Base-by-base conservation (phyloP, 2,888 invertebrate genomes). In the Bembecia ichneumoniformis region DNA sequence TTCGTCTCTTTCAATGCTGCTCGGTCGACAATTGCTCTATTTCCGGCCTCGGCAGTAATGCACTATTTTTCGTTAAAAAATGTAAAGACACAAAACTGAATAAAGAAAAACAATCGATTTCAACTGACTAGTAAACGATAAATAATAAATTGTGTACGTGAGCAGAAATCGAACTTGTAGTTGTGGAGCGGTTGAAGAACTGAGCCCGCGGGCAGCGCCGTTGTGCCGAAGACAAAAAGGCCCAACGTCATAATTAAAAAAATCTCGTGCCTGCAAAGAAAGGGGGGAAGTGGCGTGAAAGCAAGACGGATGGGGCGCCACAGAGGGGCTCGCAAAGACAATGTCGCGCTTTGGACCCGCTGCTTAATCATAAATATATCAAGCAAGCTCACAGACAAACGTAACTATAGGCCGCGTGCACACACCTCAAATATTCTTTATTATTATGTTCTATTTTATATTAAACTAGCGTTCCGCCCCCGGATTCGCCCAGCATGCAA, bases 171-270 rank as follows among this genome's bases (percentile, higher is more conserved):
- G 44, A 44, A 44, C 11, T 2, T 3, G 17, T 44, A 44, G 1
- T 44, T 10, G 15, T 15, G 16, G 14, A 44, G 9, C 3, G 9
- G 11, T 43, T 45, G 35, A n/a, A 49, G 40, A 52, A 28, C 9
- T 49, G 44, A 13, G 20, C 34, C 50, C 47, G 48, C 49, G 54
- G 49, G 46, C 49, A 17, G 55, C 55, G 52, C 52, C 53, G 60
- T 71, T 66, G 64, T 63, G 60, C 60, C 62, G 58, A 66, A 83
- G 82, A 84, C 79, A 87, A 83, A 86, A 87, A 84, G 76, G 77
- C 78, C 66, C 77, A 87, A 87, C 82, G 77, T 87, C 82, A 87
- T 87, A 87, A 87, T 87, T 87, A 87, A 87, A 87, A 87, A 87
- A 86, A 87, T 82, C 82, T 82, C 84, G 81, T 79, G 80, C 82